Percentiles rank a stretch among this genome's conserved stretches.
Evolutionary conservation across 2,113 vertebrate genomes (phyloP).

Genomic region (Glareola pratincola): DNA sequence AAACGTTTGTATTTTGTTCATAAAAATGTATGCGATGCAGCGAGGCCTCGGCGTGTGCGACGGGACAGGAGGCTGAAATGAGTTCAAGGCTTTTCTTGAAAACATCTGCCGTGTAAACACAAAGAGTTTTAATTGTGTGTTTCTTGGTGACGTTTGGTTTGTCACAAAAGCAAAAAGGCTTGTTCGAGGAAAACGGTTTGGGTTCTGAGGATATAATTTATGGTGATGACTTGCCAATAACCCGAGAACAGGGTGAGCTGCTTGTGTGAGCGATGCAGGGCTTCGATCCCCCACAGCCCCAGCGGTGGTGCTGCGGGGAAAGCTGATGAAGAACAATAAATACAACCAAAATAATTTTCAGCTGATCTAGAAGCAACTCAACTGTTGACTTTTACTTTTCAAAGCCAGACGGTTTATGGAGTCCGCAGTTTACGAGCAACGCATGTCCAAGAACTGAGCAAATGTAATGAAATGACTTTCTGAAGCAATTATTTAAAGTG

Average conservation of each 20-base stretch:
- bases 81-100: not conserved
- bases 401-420: not conserved
- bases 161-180: not conserved
- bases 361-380: not conserved
- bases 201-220: not conserved
- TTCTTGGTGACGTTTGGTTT: not conserved
- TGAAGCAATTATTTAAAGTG: not conserved
- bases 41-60: fast-evolving
- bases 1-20: not conserved
- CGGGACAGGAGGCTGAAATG: not conserved
- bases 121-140: not conserved
- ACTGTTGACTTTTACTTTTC: not conserved
- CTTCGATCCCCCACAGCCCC: fast-evolving
- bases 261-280: not conserved
- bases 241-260: no score
- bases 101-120: not conserved
- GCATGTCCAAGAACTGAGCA: fast-evolving
- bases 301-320: not conserved
- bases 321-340: not conserved
- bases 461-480: not conserved
- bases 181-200: not conserved
- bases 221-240: not conserved
- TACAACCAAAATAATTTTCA: fast-evolving
- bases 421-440: not conserved
- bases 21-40: fast-evolving